Evolutionary conservation across 2,888 invertebrate genomes (phyloP), one percentile per base, ranked within the genome.

Genomic region (Morpho achilles): DNA sequence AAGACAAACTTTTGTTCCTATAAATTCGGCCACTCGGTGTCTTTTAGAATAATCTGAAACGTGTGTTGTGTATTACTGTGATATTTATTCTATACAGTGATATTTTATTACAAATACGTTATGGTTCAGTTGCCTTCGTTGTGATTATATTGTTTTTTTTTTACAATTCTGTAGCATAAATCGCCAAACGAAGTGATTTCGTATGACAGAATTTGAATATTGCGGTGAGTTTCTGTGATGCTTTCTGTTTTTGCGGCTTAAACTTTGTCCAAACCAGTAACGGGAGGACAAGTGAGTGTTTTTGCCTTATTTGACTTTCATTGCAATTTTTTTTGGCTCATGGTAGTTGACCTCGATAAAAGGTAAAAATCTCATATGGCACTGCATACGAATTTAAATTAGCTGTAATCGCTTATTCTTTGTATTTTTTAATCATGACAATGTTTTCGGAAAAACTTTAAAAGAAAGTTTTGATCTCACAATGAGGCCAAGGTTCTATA

Each of bases 21-120:
- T 46, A 41, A 40, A 16, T 9, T 9, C 7, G 7, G 45, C 45
- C 45, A 43, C n/a, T 41, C 42, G 41, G 47, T 23, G 8, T 6
- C 9, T 9, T 7, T 10, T 23, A 40, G 7, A 41, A 23, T 42
- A 7, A 6, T 41, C 47, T 1, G 44, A 8, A 53, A 58, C 47
- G 58, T 69, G 74, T 73, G 71, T 78, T 77, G 76, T 81, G 82
- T 65, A 65, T 61, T 55, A 58, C 71, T 77, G 79, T 82, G 81
- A 75, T 77, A 76, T 66, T 66, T 64, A 53, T 8, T 44, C 7
- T 43, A 47, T 7, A 41, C 46, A 41, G 46, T 50, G 46, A 41
- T 54, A 43, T 54, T 45, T 22, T 43, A 40, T 8, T 45, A 32
- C 32, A 32, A 32, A 47, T 5, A n/a, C 32, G 50, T 50, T 45